Evolutionary conservation across 2,797 vertebrate species (phyloP).

Genomic region (Eidolon dupreanum): DNA sequence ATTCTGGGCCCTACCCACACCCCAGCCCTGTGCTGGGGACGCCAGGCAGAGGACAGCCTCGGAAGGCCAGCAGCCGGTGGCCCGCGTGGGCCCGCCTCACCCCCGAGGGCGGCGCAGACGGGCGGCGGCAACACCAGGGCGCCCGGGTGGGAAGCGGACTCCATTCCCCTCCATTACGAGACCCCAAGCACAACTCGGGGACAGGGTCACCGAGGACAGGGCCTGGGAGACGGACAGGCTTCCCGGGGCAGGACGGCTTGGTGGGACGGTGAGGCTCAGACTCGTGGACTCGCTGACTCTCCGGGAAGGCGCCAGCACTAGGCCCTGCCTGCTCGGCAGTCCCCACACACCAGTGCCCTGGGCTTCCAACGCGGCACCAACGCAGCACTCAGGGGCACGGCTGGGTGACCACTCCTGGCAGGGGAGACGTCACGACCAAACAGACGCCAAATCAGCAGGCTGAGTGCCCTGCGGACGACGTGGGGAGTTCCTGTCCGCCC

Average conservation of each 20-base stretch:
- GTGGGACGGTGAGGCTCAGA: background rate
- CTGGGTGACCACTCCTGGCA: fast-evolving
- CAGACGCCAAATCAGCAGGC: background rate
- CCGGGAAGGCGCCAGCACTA: background rate
- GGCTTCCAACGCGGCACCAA: background rate
- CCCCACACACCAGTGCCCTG: too few species aligned
- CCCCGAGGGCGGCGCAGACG: too few species aligned
- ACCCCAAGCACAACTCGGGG: too few species aligned
- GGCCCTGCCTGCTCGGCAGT: too few species aligned
- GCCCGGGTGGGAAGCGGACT: background rate
- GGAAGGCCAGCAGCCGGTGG: background rate
- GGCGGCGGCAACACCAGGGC: fast-evolving
- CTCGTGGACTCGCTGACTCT: too few species aligned
- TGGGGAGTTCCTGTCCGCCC: background rate
- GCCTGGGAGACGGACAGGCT: background rate
- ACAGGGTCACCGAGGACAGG: background rate
- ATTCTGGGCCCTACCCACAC: background rate
- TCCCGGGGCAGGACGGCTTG: background rate
- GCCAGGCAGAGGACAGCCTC: background rate
- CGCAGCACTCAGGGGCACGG: too few species aligned
- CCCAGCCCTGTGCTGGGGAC: background rate
- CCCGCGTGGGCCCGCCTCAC: background rate
- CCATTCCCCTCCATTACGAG: too few species aligned
- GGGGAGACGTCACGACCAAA: background rate
- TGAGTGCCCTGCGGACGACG: too few species aligned